phyloP scores from a whole-genome alignment of 2,113 vertebrate species.

The Morone chrysops region DNA sequence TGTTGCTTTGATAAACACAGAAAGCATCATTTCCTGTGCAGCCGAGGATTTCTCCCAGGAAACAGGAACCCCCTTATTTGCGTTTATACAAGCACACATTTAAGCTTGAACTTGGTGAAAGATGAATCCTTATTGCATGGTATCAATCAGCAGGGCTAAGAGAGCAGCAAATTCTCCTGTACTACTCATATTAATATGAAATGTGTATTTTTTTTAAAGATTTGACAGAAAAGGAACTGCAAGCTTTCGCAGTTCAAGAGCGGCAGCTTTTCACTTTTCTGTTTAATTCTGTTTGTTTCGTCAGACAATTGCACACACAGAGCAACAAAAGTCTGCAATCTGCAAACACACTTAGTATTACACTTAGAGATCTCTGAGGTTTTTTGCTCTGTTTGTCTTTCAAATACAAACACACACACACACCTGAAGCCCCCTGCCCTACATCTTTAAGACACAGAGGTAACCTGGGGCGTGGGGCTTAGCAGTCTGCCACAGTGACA shows the following conservation, averaged over 20 bases:
- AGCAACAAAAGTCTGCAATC: not conserved
- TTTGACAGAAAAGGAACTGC: not conserved
- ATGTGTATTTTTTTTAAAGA: not conserved
- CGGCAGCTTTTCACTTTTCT: not conserved
- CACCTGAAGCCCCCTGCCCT: conserved; percentile 33
- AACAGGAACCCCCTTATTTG: conserved; percentile 26
- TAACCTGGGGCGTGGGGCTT: conserved; percentile 25
- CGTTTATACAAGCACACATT: conserved; percentile 6
- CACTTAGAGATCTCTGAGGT: conserved; percentile 17
- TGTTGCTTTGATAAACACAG: conserved; percentile 50
- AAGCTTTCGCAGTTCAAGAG: not conserved
- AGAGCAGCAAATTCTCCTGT: not conserved
- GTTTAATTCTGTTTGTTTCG: not conserved
- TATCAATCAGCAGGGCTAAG: conserved; percentile 19
- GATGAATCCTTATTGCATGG: not conserved
- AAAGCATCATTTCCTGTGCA: conserved; percentile 39
- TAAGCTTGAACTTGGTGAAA: not conserved
- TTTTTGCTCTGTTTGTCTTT: conserved; percentile 5
- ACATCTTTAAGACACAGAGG: conserved; percentile 41
- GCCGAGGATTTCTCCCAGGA: conserved; percentile 64
- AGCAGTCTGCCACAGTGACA: conserved; percentile 15
- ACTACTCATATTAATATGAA: not conserved
- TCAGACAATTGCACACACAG: not conserved
- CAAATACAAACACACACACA: conserved; percentile 17
- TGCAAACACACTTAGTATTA: conserved; percentile 15